Base-by-base conservation (phyloP, 2,113 vertebrate genomes). In the Upupa epops region DNA sequence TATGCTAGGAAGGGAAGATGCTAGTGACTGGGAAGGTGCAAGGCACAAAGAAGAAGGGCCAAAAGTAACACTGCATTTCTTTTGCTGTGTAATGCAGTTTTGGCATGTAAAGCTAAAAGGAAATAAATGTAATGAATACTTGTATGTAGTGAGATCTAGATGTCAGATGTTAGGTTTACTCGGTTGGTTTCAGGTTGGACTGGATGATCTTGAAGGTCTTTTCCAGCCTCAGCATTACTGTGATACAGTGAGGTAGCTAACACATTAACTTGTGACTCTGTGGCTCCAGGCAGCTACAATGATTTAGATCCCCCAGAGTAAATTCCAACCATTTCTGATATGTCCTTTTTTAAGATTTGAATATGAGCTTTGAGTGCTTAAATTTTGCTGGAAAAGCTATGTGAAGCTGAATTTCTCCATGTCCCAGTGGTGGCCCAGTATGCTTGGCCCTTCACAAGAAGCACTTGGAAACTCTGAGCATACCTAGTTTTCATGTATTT, bases 401-500 rank as follows among this genome's bases (percentile, higher is more conserved):
- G 1, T 42, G 58, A 83, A 90, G 40, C 24, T 66, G 22, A 86
- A 70, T 63, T 90, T 87, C 13, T 88, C 40, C 8, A 61, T 29
- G 28, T 89, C 25, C 40, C 13, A 19, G 7, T 26, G 17, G 49
- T 24, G 32, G 36, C n/a, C 46, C 66, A 17, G 68, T 4, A 11
- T 55, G 3, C 21, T 46, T 49, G 28, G 40, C 17, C 46, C 17
- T 72, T 91, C 19, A 82, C 8, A 48, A 37, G 12, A 83, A 81
- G 34, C 34, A 65, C 40, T 45, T 83, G 52, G 24, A 85, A 63
- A 63, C 17, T 71, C 25, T 42, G 56, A 48, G 11, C 29, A 36
- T 36, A 74, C 5, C 24, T 29, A 18, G 48, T 72, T 72, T 94
- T 52, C 51, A 81, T 84, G 66, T 12, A 78, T 72, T 86, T 85